phyloP scores from a whole-genome alignment of 2,113 vertebrate genomes.

The Bos javanicus region DNA sequence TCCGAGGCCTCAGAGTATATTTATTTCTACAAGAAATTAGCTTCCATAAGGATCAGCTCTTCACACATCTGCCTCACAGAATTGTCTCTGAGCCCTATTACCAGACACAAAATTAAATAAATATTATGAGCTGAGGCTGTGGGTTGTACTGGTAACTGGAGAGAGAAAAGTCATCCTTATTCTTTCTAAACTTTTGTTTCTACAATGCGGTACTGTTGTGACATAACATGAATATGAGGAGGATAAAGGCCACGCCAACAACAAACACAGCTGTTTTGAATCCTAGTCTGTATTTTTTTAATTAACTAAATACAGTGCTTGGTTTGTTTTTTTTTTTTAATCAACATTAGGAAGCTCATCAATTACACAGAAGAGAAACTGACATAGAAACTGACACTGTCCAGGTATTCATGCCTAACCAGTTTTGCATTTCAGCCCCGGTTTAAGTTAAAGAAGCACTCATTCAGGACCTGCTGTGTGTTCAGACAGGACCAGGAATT shows the following conservation, averaged over 20 bases:
- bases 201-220: background rate
- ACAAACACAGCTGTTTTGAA: slow-evolving; percentile 56
- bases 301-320: slow-evolving; percentile 36
- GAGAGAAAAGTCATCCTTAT: slow-evolving; percentile 25
- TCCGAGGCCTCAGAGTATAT: background rate
- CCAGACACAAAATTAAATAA: background rate
- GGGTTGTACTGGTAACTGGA: background rate
- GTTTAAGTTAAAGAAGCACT: background rate
- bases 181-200: slow-evolving; percentile 36
- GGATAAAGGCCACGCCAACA: background rate
- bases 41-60: background rate
- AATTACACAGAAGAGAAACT: background rate
- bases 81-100: background rate
- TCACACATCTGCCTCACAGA: slow-evolving; percentile 17
- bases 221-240: background rate
- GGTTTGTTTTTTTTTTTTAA: background rate
- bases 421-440: background rate
- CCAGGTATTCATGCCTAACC: background rate
- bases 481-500: background rate
- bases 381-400: background rate
- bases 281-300: background rate
- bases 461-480: background rate
- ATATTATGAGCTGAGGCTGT: background rate
- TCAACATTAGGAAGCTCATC: background rate
- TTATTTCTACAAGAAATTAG: slow-evolving; percentile 2